Evolutionary conservation across 2,797 vertebrate species (phyloP).

Genomic region (Acipenser transmontanus): DNA sequence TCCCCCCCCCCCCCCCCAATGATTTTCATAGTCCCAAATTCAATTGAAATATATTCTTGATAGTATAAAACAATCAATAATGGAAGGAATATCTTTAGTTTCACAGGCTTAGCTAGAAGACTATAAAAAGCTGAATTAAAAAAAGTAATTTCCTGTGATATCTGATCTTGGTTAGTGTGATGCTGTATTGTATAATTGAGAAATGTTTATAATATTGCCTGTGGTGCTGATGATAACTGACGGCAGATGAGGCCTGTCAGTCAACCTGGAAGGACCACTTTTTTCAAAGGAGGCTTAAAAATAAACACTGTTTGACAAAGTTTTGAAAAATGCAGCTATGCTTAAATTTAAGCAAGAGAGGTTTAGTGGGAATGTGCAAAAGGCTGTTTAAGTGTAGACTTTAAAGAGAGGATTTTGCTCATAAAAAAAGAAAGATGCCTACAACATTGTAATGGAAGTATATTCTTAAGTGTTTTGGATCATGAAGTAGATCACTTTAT

Average conservation of each 20-base stretch:
- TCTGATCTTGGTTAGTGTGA: slow-evolving; percentile 76
- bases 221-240: slow-evolving; percentile 66
- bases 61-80: slow-evolving; percentile 71
- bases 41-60: slow-evolving; percentile 63
- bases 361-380: slow-evolving; percentile 3
- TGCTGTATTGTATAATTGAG: slow-evolving; percentile 50
- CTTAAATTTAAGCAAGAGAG: neutral
- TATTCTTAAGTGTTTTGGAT: neutral
- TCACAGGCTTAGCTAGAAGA: slow-evolving; percentile 35
- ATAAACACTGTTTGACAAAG: slow-evolving; percentile 24
- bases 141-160: slow-evolving; percentile 78
- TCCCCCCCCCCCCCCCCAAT: slow-evolving; percentile 37
- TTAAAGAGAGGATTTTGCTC: neutral
- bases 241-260: slow-evolving; percentile 78
- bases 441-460: slow-evolving; percentile 10
- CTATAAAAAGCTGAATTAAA: slow-evolving; percentile 39
- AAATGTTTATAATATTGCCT: slow-evolving; percentile 56
- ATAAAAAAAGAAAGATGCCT: neutral
- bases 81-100: slow-evolving; percentile 47
- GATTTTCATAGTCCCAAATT: slow-evolving; percentile 61
- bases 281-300: slow-evolving; percentile 13
- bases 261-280: slow-evolving; percentile 45
- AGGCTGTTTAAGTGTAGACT: neutral
- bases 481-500: neutral
- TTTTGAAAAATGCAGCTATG: neutral